Conservation (phyloP, 2,888 invertebrate species). For the Opisthograptis luteolata region DNA sequence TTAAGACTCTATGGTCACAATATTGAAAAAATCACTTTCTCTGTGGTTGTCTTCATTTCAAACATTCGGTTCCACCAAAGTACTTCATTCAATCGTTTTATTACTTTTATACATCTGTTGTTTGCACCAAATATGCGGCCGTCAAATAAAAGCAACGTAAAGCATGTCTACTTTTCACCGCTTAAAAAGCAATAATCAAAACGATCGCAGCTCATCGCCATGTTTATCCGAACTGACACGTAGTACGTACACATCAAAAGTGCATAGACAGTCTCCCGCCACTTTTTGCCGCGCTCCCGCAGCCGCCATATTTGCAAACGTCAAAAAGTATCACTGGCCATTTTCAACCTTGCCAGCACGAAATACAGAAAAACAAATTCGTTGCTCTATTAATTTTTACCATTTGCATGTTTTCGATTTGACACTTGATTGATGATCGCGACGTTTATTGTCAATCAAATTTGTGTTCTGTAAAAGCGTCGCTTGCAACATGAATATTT, state of each 20-base stretch:
- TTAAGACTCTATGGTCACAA: too few species aligned
- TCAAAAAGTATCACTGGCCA: constrained; percentile 26
- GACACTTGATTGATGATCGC: constrained; percentile 72
- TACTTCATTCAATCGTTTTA: too few species aligned
- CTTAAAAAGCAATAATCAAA: constrained; percentile 60
- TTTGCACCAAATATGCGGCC: too few species aligned
- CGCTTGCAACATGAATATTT: constrained; percentile 75
- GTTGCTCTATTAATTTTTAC: constrained; percentile 49
- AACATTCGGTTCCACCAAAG: too few species aligned
- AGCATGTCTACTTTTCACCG: constrained; percentile 41
- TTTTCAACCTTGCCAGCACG: constrained; percentile 30
- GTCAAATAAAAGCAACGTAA: constrained; percentile 45
- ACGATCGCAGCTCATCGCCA: constrained; percentile 53
- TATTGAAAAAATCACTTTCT: too few species aligned
- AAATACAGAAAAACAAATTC: constrained; percentile 26
- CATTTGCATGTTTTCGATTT: constrained; percentile 56
- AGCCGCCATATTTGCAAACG: constrained; percentile 29
- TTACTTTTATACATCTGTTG: too few species aligned
- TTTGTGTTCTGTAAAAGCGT: constrained; percentile 64
- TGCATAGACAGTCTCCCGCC: constrained; percentile 72
- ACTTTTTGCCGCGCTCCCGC: constrained; percentile 48
- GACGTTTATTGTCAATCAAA: constrained; percentile 76
- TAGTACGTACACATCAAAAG: constrained; percentile 60
- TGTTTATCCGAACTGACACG: constrained; percentile 49
- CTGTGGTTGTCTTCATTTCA: too few species aligned